Base-by-base conservation (phyloP, 2,113 vertebrate genomes). In the Seriola aureovittata region DNA sequence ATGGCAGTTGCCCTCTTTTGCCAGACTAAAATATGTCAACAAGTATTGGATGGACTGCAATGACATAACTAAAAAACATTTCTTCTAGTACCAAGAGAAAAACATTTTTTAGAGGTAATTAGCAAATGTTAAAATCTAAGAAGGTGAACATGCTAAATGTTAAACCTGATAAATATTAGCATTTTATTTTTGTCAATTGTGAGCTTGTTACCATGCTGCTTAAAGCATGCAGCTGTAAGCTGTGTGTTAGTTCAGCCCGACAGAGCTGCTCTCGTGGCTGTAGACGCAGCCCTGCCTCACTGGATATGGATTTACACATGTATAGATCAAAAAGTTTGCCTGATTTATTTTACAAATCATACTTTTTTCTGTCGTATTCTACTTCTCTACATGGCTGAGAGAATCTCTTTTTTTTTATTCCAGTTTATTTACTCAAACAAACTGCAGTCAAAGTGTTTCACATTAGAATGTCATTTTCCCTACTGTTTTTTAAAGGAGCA, bases 401-500 rank as follows among this genome's bases (percentile, higher is more conserved):
- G 16, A 4, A 78, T 77, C 29, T 29, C 2, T 29, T 29, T 29
- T 29, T 29, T 29, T 29, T 29, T 2, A 29, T 29, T 29, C 29
- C 29, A 29, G 29, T 29, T 29, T 29, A 29, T 29, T 29, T 29
- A 29, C 29, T 58, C 23, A 50, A 50, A 19, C 4, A 50, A 34
- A 68, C 19, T 46, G 25, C 50, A 23, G 7, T n/a, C 12, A 19
- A 46, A 67, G 6, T 44, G 29, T 38, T 65, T 65, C 38, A 25
- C 32, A 59, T 73, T 17, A 68, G 0, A 32, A 59, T n/a, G 54
- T n/a, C 10, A 81, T 67, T 74, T 66, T 66, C 50, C 0, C 54
- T 36, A 5, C 2, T 10, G 8, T 10, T 59, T 46, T 4, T 36
- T 74, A 21, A 63, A 40, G 2, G 36, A 25, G 60, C 32, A 17